Evolutionary conservation across 2,113 vertebrate species (phyloP).

Genomic region (Cercocebus atys): DNA sequence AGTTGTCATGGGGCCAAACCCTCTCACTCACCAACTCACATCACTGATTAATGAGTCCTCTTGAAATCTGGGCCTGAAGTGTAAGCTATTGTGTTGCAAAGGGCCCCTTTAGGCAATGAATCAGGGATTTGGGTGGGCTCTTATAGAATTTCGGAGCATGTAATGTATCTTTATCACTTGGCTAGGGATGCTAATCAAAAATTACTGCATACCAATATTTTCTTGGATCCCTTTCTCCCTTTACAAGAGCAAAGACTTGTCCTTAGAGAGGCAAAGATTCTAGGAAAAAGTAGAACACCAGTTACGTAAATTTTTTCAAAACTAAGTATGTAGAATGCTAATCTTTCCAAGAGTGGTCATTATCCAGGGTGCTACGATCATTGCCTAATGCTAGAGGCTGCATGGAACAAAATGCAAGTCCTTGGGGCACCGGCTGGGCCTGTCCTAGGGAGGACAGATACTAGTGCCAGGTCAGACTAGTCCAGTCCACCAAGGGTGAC

Average conservation of each 20-base stretch:
- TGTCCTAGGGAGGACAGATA: background rate
- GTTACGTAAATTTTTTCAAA: slow-evolving; percentile 48
- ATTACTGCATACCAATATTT: slow-evolving; percentile 9
- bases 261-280: slow-evolving; percentile 71
- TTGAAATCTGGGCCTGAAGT: slow-evolving; percentile 15
- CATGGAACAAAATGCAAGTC: background rate
- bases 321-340: slow-evolving; percentile 42
- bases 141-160: background rate
- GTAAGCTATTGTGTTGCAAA: background rate
- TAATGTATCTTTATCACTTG: slow-evolving; percentile 66
- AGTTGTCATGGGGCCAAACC: slow-evolving; percentile 55
- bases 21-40: background rate
- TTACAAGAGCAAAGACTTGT: slow-evolving; percentile 52
- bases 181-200: slow-evolving; percentile 32
- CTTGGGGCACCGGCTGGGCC: background rate
- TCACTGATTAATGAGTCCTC: slow-evolving; percentile 52
- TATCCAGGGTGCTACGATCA: background rate
- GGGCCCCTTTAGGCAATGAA: background rate
- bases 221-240: slow-evolving; percentile 58
- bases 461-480: background rate
- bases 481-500: background rate
- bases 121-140: slow-evolving; percentile 3
- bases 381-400: background rate
- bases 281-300: slow-evolving; percentile 72
- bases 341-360: slow-evolving; percentile 35